These are phyloP conservation scores for Pecten maximus DNA, from an alignment of 2,888 invertebrate species.

Conservation along the genomic window DNA sequence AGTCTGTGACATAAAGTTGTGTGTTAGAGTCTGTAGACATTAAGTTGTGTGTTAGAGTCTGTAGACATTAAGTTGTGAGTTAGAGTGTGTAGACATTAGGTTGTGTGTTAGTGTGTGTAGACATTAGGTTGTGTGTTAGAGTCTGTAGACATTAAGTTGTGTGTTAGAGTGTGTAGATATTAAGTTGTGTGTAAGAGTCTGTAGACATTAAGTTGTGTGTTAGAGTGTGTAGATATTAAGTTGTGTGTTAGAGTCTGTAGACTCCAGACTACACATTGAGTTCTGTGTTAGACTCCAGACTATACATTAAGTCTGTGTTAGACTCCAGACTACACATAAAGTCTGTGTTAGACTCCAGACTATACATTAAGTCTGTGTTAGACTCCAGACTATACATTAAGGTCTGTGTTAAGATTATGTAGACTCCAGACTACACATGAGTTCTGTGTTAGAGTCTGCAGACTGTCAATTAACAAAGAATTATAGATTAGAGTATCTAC, in stretches of 20 bases:
- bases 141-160: no score
- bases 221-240: no score
- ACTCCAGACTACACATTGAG: not conserved
- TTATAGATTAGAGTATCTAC: no score
- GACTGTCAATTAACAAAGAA: not conserved
- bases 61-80: not conserved
- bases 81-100: no score
- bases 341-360: no score
- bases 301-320: not conserved
- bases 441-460: not conserved
- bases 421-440: not conserved
- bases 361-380: not conserved
- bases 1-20: no score
- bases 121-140: not conserved
- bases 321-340: not conserved
- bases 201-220: not conserved
- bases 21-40: no score
- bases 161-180: no score
- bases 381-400: no score
- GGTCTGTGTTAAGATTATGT: no score
- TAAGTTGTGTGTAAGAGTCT: not conserved
- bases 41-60: not conserved
- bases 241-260: not conserved
- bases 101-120: not conserved
- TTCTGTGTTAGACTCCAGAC: not conserved